Conservation (phyloP, 2,113 vertebrate genomes). For the Corythornis cristatus region DNA sequence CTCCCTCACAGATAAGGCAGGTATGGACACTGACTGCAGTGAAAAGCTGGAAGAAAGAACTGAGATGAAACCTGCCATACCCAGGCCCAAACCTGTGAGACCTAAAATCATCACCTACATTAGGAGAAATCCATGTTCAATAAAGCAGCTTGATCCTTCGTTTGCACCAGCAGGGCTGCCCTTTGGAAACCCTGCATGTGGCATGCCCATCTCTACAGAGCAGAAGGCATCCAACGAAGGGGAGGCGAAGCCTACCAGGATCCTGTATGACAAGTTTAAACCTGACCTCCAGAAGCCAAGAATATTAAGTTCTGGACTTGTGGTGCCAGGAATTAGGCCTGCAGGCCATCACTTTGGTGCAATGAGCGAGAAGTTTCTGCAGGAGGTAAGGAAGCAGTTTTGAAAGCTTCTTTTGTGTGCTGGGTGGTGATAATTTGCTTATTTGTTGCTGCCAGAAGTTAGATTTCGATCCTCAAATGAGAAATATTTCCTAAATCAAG, state of each 20-base stretch:
- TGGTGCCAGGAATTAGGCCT: slow-evolving; percentile 82
- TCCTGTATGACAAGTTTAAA: slow-evolving; percentile 86
- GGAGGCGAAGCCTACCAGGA: slow-evolving; percentile 76
- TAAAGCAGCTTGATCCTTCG: slow-evolving; percentile 73
- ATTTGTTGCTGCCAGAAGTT: not conserved
- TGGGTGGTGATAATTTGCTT: not conserved
- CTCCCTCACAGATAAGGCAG: slow-evolving; percentile 23
- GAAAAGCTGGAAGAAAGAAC: slow-evolving; percentile 77
- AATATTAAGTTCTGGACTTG: slow-evolving; percentile 78
- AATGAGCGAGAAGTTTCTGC: slow-evolving; percentile 83
- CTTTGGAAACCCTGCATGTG: slow-evolving; percentile 65
- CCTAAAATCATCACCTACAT: slow-evolving; percentile 98
- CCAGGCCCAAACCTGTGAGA: slow-evolving; percentile 88
- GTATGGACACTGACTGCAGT: slow-evolving; percentile 55
- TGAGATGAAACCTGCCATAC: slow-evolving; percentile 76
- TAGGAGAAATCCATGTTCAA: slow-evolving; percentile 82
- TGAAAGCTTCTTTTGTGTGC: not conserved
- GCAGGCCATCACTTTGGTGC: slow-evolving; percentile 76
- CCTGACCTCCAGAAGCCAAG: slow-evolving; percentile 87
- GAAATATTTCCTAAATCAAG: not conserved
- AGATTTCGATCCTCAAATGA: not conserved
- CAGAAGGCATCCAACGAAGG: slow-evolving; percentile 53
- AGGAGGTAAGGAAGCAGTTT: slow-evolving; percentile 79
- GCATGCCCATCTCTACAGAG: slow-evolving; percentile 72
- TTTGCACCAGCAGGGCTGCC: slow-evolving; percentile 75